Evolutionary conservation across 37 sponge, comb jelly and placozoan genomes (phyloP).

Genomic region (Oopsacas minuta): DNA sequence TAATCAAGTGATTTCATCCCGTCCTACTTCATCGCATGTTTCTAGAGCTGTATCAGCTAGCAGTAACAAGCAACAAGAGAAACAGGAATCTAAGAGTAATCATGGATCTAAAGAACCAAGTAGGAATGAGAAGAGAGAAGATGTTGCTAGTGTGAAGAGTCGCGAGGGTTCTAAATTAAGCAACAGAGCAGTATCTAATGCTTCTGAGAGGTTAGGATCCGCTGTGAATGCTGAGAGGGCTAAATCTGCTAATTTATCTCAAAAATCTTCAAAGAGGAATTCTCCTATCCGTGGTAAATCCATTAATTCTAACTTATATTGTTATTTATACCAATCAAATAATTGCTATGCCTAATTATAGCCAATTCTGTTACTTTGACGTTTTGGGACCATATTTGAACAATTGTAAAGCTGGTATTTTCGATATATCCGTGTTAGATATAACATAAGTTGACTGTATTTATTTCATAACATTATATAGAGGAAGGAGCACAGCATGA

Average conservation of each 20-base stretch:
- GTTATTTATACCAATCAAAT: too few relatives aligned
- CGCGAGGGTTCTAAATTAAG: background rate
- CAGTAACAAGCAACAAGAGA: background rate
- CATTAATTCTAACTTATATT: too few relatives aligned
- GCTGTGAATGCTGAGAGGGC: background rate
- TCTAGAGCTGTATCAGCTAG: background rate
- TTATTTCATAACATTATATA: too few relatives aligned
- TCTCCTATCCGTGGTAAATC: background rate
- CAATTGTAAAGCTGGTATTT: too few relatives aligned
- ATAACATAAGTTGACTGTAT: too few relatives aligned
- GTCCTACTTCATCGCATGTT: too few relatives aligned
- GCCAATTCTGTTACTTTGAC: too few relatives aligned
- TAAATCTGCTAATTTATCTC: background rate
- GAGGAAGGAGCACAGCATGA: too few relatives aligned
- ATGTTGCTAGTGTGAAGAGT: background rate
- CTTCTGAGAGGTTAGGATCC: background rate
- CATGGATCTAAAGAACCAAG: too few relatives aligned
- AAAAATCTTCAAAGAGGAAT: background rate
- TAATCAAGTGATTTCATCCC: background rate
- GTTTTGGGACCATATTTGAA: too few relatives aligned
- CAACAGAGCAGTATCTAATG: background rate
- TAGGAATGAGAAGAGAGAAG: background rate
- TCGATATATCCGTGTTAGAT: too few relatives aligned
- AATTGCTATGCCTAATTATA: too few relatives aligned
- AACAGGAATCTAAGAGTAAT: background rate